A percentile compares a stretch with the other conserved stretches of the same genome.
These are phyloP conservation scores for Drosophila kanekoi DNA, from an alignment of 2,888 invertebrate species.

Conservation along the genomic window DNA sequence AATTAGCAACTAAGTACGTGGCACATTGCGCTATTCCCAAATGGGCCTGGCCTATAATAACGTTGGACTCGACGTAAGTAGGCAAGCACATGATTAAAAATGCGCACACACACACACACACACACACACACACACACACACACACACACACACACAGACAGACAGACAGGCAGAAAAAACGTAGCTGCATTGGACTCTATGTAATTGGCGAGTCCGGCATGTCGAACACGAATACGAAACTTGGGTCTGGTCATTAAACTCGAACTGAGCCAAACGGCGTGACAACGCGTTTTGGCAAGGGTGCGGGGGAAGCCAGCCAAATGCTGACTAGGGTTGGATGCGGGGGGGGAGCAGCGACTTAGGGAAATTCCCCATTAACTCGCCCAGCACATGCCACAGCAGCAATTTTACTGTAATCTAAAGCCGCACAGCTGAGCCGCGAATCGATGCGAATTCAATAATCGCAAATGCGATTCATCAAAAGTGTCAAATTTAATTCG, in stretches of 20 bases:
- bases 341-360: not conserved
- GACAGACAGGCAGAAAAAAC: slow-evolving; percentile 11
- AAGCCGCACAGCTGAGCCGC: slow-evolving; percentile 27
- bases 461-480: slow-evolving; percentile 34
- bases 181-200: slow-evolving; percentile 39
- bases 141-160: slow-evolving; percentile 25
- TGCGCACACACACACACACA: slow-evolving; percentile 52
- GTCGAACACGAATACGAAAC: slow-evolving; percentile 45
- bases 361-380: slow-evolving; percentile 29
- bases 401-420: slow-evolving; percentile 30
- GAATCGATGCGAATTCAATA: slow-evolving; percentile 24
- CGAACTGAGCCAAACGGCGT: slow-evolving; percentile 30
- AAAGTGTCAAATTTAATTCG: slow-evolving; percentile 23
- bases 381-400: not conserved
- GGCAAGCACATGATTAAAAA: slow-evolving; percentile 78
- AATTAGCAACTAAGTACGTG: slow-evolving; percentile 76
- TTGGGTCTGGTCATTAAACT: slow-evolving; percentile 59
- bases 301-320: slow-evolving; percentile 34
- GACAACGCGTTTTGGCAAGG: too few species aligned
- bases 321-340: slow-evolving; percentile 22
- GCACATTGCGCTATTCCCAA: slow-evolving; percentile 72
- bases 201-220: slow-evolving; percentile 33
- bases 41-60: slow-evolving; percentile 66
- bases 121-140: slow-evolving; percentile 31
- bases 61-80: slow-evolving; percentile 62